Base-by-base conservation (phyloP, 1,140 invertebrate genomes). In the Achatina immaculata region DNA sequence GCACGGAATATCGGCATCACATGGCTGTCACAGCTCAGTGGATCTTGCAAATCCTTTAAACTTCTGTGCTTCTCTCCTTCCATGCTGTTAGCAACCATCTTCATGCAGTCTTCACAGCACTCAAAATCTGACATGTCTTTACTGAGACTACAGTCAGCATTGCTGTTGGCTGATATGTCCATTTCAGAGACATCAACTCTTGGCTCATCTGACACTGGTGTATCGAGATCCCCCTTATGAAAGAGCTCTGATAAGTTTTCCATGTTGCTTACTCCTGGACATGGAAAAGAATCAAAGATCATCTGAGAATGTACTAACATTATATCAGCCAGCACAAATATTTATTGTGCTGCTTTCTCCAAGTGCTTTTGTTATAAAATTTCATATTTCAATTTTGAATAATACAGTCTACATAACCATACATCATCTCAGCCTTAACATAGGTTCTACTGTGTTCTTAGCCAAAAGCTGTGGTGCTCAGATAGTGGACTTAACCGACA, bases 21-120 rank as follows among this genome's bases (percentile, higher is more conserved):
- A 69, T 89, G 88, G 74, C 88, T 89, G n/a, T 78, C 34, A 83
- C 88, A 89, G 48, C 80, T 83, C 7, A 84, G 43, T 11, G 76
- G 76, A 9, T 78, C 31, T 48, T 74, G 21, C 42, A 48, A 21
- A 4, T 51, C 51, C 42, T 42, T 45, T 21, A 21, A 2, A 42
- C 21, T 6, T 3, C 68, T 7, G 24, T 71, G 38, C 11, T 40
- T 19, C 3, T 71, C 4, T 31, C 2, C 28, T 45, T 71, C n/a
- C n/a, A 4, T 21, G 6, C 4, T 16, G 6, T 6, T 69, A 36
- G 11, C 2, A 34, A 31, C 7, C 40, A 21, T 16, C 2, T 69
- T 34, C 6, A 40, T 31, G 28, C n/a, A 28, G 24, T 71, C 68
- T 71, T 45, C 72, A 9, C 28, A 48, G 6, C 21, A 0, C 0